Base-by-base conservation (phyloP, 1,140 invertebrate species). In the Onthophagus taurus region DNA sequence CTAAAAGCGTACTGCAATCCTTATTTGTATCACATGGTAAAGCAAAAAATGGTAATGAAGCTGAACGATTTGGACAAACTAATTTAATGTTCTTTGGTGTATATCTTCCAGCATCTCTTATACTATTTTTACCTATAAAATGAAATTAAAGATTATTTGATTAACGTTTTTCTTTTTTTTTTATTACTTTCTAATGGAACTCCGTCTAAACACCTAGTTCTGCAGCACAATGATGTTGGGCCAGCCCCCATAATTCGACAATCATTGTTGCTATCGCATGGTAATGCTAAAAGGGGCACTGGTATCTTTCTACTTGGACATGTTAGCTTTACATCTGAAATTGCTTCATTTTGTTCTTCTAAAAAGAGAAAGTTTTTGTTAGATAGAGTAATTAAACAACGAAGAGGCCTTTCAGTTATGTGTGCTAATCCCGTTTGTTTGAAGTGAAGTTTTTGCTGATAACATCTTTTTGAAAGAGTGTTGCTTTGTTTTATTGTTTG, bases 211-310 rank as follows among this genome's bases (percentile, higher is more conserved):
- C 48, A 50, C n/a, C 48, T 14, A 8, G 33, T 21, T 26, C 45
- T 47, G 21, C 48, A 50, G 24, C 48, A 50, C 1, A 41, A 5
- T 4, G 21, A 16, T 7, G 44, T 45, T 18, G 34, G 29, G 12
- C 45, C 41, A 18, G 44, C 31, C 0, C 48, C 48, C 18, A 50
- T 43, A 18, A 47, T 37, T 18, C 44, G 13, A 21, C 48, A 50
- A 39, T 50, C 48, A 17, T 42, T 47, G 33, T 50, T 44, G 14
- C 30, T 19, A 23, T 43, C 39, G 20, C 48, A 50, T 17, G 48
- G 48, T 14, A 50, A 41, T 11, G 44, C 45, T 16, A 50, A 42
- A 20, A 50, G 31, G 13, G 44, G 38, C 9, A 50, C 35, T 13
- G 47, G 36, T 24, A 24, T 17, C n/a, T 18, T 31, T 43, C 13